A percentile compares a stretch with the other conserved stretches of the same genome.
Conservation (phyloP, 2,888 invertebrate genomes). For the Erpobdella octoculata region DNA sequence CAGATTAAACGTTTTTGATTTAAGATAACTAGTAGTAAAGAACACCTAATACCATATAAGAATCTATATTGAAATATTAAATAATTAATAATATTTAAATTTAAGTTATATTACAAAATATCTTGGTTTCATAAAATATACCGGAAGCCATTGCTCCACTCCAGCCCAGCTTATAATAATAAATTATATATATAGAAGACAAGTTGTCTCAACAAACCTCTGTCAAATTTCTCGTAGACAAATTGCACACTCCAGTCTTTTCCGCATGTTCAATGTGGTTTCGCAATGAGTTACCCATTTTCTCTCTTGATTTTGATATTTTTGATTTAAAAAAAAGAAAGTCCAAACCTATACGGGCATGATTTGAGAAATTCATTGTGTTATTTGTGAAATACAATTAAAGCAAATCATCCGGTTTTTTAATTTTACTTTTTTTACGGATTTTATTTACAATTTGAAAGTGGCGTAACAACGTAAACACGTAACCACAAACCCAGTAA, state of each 20-base stretch:
- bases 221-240: constrained; percentile 73
- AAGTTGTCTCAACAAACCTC: constrained; percentile 53
- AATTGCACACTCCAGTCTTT: constrained; percentile 85
- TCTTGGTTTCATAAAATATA: too few relatives aligned
- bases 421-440: too few relatives aligned
- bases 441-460: too few relatives aligned
- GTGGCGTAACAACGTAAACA: too few relatives aligned
- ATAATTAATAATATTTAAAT: too few relatives aligned
- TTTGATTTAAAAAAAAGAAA: neutral
- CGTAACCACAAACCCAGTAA: too few relatives aligned
- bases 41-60: neutral
- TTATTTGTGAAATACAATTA: too few relatives aligned
- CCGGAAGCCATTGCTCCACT: neutral
- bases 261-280: constrained; percentile 85
- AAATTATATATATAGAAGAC: neutral
- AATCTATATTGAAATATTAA: neutral
- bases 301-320: neutral
- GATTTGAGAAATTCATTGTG: too few relatives aligned
- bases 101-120: too few relatives aligned
- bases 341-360: too few relatives aligned
- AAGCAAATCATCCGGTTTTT: too few relatives aligned
- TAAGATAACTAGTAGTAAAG: neutral
- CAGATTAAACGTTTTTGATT: neutral
- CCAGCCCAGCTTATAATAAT: neutral
- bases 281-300: constrained; percentile 85